A percentile compares a stretch with the other conserved stretches of the same genome.
Conservation (phyloP, 1,140 invertebrate species). For the Andricus grossulariae region DNA sequence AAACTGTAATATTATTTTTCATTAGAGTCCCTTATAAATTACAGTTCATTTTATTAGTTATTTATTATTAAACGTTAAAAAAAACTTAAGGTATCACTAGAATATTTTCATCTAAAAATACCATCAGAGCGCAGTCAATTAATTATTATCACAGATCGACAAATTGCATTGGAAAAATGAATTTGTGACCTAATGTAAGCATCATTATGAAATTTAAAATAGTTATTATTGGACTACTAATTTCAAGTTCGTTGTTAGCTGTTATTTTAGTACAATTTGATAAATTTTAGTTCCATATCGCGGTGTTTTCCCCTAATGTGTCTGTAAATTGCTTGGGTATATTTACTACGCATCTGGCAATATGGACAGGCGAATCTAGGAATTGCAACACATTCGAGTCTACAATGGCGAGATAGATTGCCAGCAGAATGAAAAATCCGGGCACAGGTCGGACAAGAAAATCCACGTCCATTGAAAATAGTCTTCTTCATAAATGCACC, state of each 20-base stretch:
- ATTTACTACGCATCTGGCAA: conserved; percentile 74
- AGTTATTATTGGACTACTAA: no score
- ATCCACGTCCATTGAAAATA: conserved; percentile 36
- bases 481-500: not conserved
- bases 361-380: conserved; percentile 78
- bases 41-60: not conserved
- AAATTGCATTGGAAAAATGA: not conserved
- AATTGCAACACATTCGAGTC: conserved; percentile 78
- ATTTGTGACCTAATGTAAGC: not conserved
- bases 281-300: conserved; percentile 45
- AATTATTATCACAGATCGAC: not conserved
- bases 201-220: no score
- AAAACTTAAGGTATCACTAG: not conserved
- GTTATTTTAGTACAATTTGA: conserved; percentile 50
- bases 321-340: conserved; percentile 72
- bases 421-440: conserved; percentile 79
- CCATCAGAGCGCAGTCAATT: not conserved
- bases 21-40: no score
- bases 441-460: conserved; percentile 77
- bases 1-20: no score
- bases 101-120: not conserved
- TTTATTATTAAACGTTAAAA: not conserved
- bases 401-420: conserved; percentile 78
- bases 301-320: conserved; percentile 64
- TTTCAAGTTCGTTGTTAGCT: no score